Evolutionary conservation across 2,113 vertebrate species (phyloP).

Genomic region (Labeo rohita): DNA sequence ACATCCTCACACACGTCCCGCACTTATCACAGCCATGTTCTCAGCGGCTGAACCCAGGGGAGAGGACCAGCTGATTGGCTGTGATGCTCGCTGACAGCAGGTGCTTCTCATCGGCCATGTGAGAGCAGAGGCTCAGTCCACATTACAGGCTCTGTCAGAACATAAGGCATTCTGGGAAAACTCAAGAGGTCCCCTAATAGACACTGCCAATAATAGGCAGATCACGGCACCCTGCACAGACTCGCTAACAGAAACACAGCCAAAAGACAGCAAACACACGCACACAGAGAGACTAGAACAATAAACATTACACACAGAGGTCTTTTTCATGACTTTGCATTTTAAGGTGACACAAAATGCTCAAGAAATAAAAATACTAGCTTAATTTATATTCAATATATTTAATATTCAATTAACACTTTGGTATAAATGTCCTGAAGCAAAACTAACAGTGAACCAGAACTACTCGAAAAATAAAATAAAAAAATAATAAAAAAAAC

Average conservation of each 20-base stretch:
- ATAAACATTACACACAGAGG: background rate
- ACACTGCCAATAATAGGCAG: slow-evolving; percentile 14
- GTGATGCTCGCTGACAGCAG: background rate
- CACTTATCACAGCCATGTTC: slow-evolving; percentile 1
- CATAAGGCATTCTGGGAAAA: slow-evolving; percentile 8
- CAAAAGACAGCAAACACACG: background rate
- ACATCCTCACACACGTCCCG: background rate
- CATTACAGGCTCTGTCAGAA: background rate
- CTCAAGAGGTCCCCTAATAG: background rate
- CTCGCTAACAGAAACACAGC: background rate
- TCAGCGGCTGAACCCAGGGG: background rate
- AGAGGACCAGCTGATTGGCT: slow-evolving; percentile 19
- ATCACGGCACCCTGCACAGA: slow-evolving; percentile 18
- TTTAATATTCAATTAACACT: too few species aligned
- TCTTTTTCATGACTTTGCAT: background rate
- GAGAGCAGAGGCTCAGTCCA: slow-evolving; percentile 1
- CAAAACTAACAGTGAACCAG: too few species aligned
- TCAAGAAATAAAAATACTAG: background rate
- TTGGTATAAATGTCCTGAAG: too few species aligned
- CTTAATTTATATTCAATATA: too few species aligned
- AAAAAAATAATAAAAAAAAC: too few species aligned
- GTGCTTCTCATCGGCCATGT: background rate
- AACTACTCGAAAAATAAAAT: too few species aligned
- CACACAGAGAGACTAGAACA: background rate
- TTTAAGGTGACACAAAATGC: background rate